phyloP scores from a whole-genome alignment of 2,797 vertebrate species.

The Nyctibius grandis region DNA sequence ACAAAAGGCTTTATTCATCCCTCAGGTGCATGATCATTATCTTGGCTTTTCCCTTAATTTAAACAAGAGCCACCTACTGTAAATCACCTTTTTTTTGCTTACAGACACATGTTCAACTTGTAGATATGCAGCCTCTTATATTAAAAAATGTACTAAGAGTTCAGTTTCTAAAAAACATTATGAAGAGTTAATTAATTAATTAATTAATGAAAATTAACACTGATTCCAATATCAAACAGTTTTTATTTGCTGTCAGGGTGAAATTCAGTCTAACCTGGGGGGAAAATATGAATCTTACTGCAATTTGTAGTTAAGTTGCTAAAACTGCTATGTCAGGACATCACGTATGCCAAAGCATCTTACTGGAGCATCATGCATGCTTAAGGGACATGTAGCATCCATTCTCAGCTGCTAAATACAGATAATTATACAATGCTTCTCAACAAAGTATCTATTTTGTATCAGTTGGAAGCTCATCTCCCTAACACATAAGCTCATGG shows the following conservation, averaged over 20 bases:
- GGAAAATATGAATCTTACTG: neutral
- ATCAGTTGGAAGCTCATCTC: neutral
- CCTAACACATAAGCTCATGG: neutral
- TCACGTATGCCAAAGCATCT: neutral
- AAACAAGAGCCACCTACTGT: slow-evolving; percentile 21
- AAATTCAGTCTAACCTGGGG: neutral
- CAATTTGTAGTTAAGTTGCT: neutral
- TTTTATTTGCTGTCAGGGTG: neutral
- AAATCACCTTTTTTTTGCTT: neutral
- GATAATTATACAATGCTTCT: neutral
- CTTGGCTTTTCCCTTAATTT: slow-evolving; percentile 12
- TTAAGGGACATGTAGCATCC: neutral
- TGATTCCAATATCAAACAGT: neutral
- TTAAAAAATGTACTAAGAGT: neutral
- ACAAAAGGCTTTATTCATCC: slow-evolving; percentile 42
- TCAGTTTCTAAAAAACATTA: neutral
- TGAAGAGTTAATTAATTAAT: neutral
- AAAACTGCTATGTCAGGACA: neutral
- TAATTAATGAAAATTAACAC: neutral
- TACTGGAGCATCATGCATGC: neutral
- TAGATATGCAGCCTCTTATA: neutral
- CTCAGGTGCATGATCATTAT: slow-evolving; percentile 34
- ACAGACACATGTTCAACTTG: neutral
- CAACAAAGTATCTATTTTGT: neutral
- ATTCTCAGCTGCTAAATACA: neutral